phyloP scores from a whole-genome alignment of 1,140 invertebrate genomes.

The Dermatophagoides farinae region DNA sequence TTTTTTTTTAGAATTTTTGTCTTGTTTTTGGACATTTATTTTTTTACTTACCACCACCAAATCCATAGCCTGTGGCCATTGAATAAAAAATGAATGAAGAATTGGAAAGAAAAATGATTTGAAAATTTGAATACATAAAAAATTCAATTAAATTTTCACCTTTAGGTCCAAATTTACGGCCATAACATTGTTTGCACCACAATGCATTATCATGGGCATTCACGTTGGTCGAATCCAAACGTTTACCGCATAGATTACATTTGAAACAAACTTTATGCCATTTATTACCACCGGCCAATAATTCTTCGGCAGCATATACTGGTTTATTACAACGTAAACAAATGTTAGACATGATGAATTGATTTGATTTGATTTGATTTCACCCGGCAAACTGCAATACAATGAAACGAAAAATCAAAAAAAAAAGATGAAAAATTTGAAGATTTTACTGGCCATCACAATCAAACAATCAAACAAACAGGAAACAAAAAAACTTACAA shows the following conservation, averaged over 20 bases:
- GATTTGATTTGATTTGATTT: neutral
- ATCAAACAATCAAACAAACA: too few species aligned
- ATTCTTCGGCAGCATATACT: slow-evolving; percentile 95
- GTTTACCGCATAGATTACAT: slow-evolving; percentile 87
- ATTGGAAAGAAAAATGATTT: neutral
- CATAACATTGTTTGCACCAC: slow-evolving; percentile 93
- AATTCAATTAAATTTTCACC: neutral
- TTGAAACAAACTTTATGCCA: slow-evolving; percentile 99
- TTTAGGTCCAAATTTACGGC: slow-evolving; percentile 41
- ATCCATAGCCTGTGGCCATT: slow-evolving; percentile 48
- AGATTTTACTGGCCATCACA: too few species aligned
- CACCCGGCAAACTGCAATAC: neutral
- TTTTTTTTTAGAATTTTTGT: too few species aligned
- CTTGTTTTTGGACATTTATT: too few species aligned
- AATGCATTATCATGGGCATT: slow-evolving; percentile 82
- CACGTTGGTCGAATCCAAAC: slow-evolving; percentile 90
- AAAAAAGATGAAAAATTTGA: too few species aligned
- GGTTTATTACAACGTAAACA: slow-evolving; percentile 96
- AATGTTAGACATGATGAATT: slow-evolving; percentile 70
- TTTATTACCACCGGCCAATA: slow-evolving; percentile 86
- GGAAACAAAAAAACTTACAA: too few species aligned
- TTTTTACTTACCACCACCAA: too few species aligned
- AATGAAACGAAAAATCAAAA: too few species aligned
- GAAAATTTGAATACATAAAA: neutral
- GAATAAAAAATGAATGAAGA: too few species aligned